Evolutionary conservation across 1,140 invertebrate species (phyloP).

Genomic region (Octopus sinensis): DNA sequence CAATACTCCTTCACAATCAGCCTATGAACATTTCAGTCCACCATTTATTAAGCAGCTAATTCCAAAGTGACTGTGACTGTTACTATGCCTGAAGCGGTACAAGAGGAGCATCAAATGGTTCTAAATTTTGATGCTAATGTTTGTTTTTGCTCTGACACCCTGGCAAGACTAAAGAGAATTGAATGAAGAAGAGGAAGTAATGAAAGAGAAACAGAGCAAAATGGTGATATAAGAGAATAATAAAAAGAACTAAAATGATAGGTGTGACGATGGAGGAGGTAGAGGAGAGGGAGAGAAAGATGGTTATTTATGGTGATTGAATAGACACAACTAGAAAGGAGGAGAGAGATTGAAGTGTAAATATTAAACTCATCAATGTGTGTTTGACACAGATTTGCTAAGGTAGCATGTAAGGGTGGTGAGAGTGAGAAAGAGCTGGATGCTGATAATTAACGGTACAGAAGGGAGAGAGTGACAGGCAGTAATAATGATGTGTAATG

Average conservation of each 20-base stretch:
- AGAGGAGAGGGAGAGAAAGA: not conserved
- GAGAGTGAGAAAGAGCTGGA: not conserved
- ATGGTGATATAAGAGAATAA: not conserved
- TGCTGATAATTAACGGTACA: not conserved
- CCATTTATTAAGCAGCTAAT: no score
- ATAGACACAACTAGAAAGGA: not conserved
- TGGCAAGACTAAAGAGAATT: no score
- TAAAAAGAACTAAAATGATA: not conserved
- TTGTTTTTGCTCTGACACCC: no score
- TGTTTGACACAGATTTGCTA: not conserved
- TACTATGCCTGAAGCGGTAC: no score
- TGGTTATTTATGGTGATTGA: not conserved
- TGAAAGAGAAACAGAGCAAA: not conserved
- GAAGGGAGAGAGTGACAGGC: slow-evolving; percentile 9
- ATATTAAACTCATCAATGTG: not conserved
- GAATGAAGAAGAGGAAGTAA: no score
- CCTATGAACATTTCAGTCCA: no score
- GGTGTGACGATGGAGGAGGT: not conserved
- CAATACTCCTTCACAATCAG: no score
- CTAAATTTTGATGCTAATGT: no score
- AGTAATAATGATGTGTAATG: not conserved
- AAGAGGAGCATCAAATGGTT: no score
- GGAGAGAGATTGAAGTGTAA: not conserved
- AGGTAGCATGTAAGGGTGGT: slow-evolving; percentile 4
- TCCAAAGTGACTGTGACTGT: no score